A percentile compares a stretch with the other conserved stretches of the same genome.
These are phyloP conservation scores for Pseudorhiza aurosa DNA, from an alignment of 30 jellyfish, hydroid and myxozoan species.

Conservation along the genomic window DNA sequence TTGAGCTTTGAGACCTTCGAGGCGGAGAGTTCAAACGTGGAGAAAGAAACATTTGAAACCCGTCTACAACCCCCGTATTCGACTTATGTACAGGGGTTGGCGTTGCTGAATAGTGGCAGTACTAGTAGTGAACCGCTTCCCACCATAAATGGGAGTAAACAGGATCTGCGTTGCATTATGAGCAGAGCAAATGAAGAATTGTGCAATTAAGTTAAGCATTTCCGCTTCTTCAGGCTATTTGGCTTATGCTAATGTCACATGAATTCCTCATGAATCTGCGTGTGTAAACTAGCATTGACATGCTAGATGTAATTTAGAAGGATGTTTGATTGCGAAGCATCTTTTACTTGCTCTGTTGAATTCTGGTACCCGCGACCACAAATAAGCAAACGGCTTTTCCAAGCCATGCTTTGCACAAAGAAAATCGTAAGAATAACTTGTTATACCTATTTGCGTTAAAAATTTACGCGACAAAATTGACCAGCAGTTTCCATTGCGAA, in stretches of 20 bases:
- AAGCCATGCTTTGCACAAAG: no score
- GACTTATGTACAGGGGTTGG: not conserved
- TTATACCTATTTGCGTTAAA: no score
- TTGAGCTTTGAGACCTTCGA: not conserved
- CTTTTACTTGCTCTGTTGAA: not conserved
- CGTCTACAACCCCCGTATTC: not conserved
- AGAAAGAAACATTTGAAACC: not conserved
- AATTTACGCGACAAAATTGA: no score
- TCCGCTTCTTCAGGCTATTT: not conserved
- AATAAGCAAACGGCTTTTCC: no score
- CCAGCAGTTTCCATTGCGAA: no score
- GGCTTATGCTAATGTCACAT: not conserved
- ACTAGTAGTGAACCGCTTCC: not conserved
- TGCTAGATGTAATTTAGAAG: not conserved
- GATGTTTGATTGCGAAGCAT: not conserved
- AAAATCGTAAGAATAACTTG: no score
- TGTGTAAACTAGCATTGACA: not conserved
- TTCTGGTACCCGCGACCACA: conserved; percentile 5
- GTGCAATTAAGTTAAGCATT: not conserved
- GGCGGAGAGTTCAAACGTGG: not conserved
- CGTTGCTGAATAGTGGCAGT: not conserved
- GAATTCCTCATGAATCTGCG: not conserved
- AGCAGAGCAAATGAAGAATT: not conserved
- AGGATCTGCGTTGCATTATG: not conserved
- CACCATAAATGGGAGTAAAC: not conserved